Evolutionary conservation across 1,140 invertebrate species (phyloP).

Genomic region (Drosophila funebris): DNA sequence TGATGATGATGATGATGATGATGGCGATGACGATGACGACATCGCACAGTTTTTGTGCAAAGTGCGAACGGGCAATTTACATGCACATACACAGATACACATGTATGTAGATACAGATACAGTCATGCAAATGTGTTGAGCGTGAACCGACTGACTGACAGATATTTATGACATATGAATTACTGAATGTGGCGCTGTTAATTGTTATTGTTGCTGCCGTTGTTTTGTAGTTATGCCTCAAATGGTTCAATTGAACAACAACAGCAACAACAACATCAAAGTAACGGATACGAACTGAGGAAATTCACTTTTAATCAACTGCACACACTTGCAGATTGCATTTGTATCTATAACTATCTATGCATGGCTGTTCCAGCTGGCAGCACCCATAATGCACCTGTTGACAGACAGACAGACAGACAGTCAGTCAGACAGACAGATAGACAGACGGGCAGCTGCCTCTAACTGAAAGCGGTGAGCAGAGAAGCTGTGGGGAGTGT

Average conservation of each 20-base stretch:
- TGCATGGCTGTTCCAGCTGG: slow-evolving; percentile 13
- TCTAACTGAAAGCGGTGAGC: too few relatives aligned
- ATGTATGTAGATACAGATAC: slow-evolving; percentile 23
- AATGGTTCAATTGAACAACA: slow-evolving; percentile 70
- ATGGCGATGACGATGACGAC: slow-evolving; percentile 60
- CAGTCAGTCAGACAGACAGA: neutral
- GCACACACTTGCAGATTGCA: slow-evolving; percentile 20
- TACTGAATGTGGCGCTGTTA: slow-evolving; percentile 58
- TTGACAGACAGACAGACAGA: neutral
- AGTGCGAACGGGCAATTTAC: slow-evolving; percentile 64
- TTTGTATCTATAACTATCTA: slow-evolving; percentile 1
- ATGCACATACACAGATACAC: slow-evolving; percentile 26
- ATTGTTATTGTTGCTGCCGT: slow-evolving; percentile 49
- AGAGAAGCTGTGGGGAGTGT: neutral
- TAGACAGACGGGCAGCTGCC: neutral
- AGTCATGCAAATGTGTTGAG: slow-evolving; percentile 18
- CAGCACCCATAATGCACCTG: slow-evolving; percentile 25
- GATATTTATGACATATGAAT: slow-evolving; percentile 80
- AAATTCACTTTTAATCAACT: slow-evolving; percentile 41
- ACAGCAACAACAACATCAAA: slow-evolving; percentile 51
- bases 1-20: slow-evolving; percentile 27
- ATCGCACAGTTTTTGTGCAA: slow-evolving; percentile 71
- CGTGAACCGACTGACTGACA: slow-evolving; percentile 59
- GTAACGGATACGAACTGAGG: slow-evolving; percentile 60
- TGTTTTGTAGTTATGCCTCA: slow-evolving; percentile 49